Evolutionary conservation across 2,113 vertebrate genomes (phyloP).

Genomic region (Isichthys henryi): DNA sequence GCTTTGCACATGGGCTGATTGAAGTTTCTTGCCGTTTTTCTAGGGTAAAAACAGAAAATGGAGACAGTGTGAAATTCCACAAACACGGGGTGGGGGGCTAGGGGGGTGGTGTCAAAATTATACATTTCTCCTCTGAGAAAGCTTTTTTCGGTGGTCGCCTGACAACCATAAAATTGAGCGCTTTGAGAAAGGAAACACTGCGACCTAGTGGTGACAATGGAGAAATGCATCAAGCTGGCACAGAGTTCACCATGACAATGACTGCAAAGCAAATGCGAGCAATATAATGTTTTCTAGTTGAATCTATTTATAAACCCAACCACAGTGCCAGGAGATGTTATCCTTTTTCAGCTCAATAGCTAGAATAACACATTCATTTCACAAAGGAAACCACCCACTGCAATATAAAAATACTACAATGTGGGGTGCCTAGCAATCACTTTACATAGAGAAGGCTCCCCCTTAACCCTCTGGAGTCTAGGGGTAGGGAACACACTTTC

Average conservation of each 20-base stretch:
- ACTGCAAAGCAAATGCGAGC: not conserved
- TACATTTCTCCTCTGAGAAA: not conserved
- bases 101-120: not conserved
- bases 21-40: slow-evolving; percentile 95
- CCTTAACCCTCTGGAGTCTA: no score
- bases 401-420: not conserved
- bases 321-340: not conserved
- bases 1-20: slow-evolving; percentile 98
- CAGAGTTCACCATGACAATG: not conserved
- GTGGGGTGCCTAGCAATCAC: not conserved
- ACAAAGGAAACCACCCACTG: not conserved
- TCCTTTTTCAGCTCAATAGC: not conserved
- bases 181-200: slow-evolving; percentile 36
- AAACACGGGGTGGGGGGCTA: not conserved
- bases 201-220: slow-evolving; percentile 47
- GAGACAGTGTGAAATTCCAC: not conserved
- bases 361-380: not conserved
- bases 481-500: no score
- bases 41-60: slow-evolving; percentile 36
- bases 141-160: not conserved
- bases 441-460: no score
- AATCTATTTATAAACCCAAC: not conserved
- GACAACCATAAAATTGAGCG: not conserved
- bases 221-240: not conserved
- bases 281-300: not conserved